Evolutionary conservation across 2,113 vertebrate species (phyloP).

Genomic region (Muntiacus muntjak): DNA sequence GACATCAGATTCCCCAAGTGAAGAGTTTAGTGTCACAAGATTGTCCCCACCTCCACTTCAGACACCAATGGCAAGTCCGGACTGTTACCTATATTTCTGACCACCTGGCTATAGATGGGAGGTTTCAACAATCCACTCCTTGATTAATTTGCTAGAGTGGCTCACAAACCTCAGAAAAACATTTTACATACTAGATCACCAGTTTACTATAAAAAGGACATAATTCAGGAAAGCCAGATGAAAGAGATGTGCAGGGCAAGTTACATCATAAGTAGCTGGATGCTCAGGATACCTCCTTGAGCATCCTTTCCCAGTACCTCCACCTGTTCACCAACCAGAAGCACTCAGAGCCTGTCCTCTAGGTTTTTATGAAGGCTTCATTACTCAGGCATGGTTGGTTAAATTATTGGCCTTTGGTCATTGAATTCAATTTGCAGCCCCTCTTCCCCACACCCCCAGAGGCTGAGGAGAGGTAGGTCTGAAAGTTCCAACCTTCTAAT

Average conservation of each 20-base stretch:
- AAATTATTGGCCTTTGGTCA: background rate
- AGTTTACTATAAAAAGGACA: background rate
- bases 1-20: background rate
- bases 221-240: background rate
- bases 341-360: background rate
- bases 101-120: background rate
- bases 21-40: background rate
- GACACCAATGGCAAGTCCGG: background rate
- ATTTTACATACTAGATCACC: background rate
- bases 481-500: background rate
- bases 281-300: background rate
- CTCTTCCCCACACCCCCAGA: background rate
- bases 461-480: background rate
- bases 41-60: background rate
- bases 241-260: background rate
- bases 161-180: background rate
- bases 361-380: background rate
- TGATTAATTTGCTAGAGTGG: background rate
- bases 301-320: background rate
- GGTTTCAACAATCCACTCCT: background rate
- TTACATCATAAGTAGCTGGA: accelerated
- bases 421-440: background rate
- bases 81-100: background rate
- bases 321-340: background rate
- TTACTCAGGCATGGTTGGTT: background rate